These are phyloP conservation scores for Cheilosia vernalis DNA, from an alignment of 2,888 invertebrate species.

Conservation along the genomic window DNA sequence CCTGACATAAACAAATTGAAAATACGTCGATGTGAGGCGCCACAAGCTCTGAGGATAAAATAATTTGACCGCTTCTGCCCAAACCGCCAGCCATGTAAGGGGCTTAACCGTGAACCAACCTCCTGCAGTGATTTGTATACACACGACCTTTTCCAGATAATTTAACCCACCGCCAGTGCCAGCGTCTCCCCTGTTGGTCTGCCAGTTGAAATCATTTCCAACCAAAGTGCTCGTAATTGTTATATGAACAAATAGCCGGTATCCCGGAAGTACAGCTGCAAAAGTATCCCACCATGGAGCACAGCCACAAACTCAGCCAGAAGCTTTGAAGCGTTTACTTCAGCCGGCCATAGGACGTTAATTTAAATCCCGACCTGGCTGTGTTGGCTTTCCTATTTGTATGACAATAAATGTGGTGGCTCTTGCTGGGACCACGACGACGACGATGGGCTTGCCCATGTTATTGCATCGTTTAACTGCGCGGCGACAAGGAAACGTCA, in stretches of 20 bases:
- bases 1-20: constrained; percentile 64
- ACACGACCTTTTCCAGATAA: constrained; percentile 7
- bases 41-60: constrained; percentile 47
- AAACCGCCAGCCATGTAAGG: constrained; percentile 36
- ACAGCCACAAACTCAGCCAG: constrained; percentile 37
- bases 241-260: constrained; percentile 62
- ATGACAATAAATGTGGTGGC: constrained; percentile 36
- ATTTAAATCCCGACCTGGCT: constrained; percentile 55
- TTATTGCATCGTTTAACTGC: constrained; percentile 52
- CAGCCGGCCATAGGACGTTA: constrained; percentile 34
- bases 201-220: constrained; percentile 66
- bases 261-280: constrained; percentile 34
- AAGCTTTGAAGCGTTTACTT: constrained; percentile 49
- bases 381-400: constrained; percentile 18
- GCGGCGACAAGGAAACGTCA: constrained; percentile 58
- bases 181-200: constrained; percentile 33
- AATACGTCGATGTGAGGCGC: constrained; percentile 64
- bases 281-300: constrained; percentile 27
- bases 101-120: constrained; percentile 1
- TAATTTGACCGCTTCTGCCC: constrained; percentile 54
- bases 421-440: constrained; percentile 4
- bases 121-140: constrained; percentile 8
- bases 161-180: background rate
- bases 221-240: constrained; percentile 68
- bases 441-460: constrained; percentile 22